Conservation (phyloP, 2,888 invertebrate species). For the Lordiphosa fenestrarum region DNA sequence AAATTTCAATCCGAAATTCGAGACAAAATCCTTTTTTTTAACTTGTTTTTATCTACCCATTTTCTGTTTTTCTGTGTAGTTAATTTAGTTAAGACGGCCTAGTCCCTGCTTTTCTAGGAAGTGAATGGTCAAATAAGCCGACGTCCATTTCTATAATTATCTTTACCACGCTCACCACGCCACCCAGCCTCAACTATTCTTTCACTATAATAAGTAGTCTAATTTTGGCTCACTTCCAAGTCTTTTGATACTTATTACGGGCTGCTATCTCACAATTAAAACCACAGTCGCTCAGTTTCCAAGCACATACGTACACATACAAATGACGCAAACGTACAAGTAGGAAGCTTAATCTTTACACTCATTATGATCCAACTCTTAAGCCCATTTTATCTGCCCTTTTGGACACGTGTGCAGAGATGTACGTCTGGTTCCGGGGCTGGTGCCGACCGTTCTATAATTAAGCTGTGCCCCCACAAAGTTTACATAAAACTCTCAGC, state of each 20-base stretch:
- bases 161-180: too few relatives aligned
- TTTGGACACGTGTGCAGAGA: constrained; percentile 39
- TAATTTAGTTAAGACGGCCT: too few relatives aligned
- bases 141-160: too few relatives aligned
- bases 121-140: too few relatives aligned
- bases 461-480: constrained; percentile 43
- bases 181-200: too few relatives aligned
- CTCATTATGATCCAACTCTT: constrained; percentile 23
- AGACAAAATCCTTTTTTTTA: too few relatives aligned
- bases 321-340: constrained; percentile 20
- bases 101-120: too few relatives aligned
- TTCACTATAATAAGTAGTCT: neutral
- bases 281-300: neutral
- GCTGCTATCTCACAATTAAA: constrained; percentile 18
- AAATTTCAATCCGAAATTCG: too few relatives aligned
- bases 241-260: constrained; percentile 6
- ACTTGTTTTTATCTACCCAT: too few relatives aligned
- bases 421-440: constrained; percentile 12
- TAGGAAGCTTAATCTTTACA: constrained; percentile 22
- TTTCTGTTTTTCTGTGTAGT: too few relatives aligned
- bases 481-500: constrained; percentile 53
- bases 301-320: constrained; percentile 33
- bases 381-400: neutral
- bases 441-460: constrained; percentile 49
- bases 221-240: neutral